These are phyloP conservation scores for Hydriomena furcata DNA, from an alignment of 2,888 invertebrate genomes.

Conservation along the genomic window DNA sequence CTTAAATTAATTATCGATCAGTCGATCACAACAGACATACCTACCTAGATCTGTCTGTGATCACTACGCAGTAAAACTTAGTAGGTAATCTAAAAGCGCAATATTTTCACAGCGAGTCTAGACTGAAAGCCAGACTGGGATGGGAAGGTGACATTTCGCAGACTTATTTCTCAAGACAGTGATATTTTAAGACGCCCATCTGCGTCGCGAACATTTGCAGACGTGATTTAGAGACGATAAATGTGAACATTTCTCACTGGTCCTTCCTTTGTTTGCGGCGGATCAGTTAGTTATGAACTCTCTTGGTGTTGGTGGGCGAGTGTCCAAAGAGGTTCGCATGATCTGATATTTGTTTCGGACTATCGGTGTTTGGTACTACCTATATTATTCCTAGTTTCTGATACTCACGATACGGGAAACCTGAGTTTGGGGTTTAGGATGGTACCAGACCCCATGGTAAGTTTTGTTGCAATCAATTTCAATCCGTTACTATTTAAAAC, in stretches of 20 bases:
- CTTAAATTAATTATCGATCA: conserved; percentile 2
- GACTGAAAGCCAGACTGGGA: conserved; percentile 48
- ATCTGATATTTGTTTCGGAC: too few relatives aligned
- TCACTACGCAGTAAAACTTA: neutral
- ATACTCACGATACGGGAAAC: too few relatives aligned
- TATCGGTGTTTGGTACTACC: too few relatives aligned
- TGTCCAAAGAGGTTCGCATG: too few relatives aligned
- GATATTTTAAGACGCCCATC: conserved; percentile 34
- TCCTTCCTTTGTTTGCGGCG: neutral
- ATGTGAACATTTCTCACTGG: neutral
- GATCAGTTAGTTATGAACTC: neutral
- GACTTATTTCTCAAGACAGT: conserved; percentile 25
- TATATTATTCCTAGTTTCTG: too few relatives aligned
- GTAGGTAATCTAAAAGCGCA: conserved; percentile 14
- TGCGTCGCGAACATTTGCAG: conserved; percentile 20
- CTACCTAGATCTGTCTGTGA: too few relatives aligned
- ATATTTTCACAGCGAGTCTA: conserved; percentile 46
- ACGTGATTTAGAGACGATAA: conserved; percentile 15
- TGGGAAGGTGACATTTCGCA: conserved; percentile 33
- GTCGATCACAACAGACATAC: too few relatives aligned
- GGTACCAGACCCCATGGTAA: too few relatives aligned
- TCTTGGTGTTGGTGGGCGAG: too few relatives aligned
- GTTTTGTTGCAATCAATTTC: too few relatives aligned
- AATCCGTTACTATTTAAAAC: too few relatives aligned
- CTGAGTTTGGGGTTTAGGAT: too few relatives aligned